These are phyloP conservation scores for Scytalopus superciliaris DNA, from an alignment of 2,113 vertebrate genomes.

Conservation along the genomic window DNA sequence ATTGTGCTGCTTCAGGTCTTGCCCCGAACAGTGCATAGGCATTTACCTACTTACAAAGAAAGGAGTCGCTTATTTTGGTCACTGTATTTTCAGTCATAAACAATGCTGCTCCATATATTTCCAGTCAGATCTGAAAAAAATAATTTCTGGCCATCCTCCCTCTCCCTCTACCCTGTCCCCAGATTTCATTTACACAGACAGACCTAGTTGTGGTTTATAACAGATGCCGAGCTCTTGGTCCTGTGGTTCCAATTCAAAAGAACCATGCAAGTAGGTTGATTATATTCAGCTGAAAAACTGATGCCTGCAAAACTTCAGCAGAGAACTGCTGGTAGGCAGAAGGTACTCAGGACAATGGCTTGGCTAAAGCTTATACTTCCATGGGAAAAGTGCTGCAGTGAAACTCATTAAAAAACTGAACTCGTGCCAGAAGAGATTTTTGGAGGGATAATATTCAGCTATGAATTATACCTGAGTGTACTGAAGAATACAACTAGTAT, in stretches of 20 bases:
- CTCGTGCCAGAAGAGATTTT: neutral
- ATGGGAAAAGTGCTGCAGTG: neutral
- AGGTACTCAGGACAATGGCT: neutral
- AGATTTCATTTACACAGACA: neutral
- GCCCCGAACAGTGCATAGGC: neutral
- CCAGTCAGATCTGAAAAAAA: neutral
- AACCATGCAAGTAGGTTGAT: neutral
- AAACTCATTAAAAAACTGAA: neutral
- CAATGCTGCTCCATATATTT: neutral
- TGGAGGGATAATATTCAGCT: neutral
- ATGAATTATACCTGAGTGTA: neutral
- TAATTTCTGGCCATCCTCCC: neutral
- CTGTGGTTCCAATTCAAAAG: neutral
- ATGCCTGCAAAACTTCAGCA: neutral
- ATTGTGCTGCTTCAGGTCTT: neutral
- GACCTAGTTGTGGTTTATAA: neutral
- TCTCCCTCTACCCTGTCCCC: fast-evolving
- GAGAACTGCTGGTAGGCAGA: neutral
- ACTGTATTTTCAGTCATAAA: neutral
- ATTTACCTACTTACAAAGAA: neutral
- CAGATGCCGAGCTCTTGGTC: neutral
- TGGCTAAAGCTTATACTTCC: neutral
- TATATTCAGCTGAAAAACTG: neutral
- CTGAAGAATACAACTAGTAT: neutral
- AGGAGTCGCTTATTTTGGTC: fast-evolving